These are phyloP conservation scores for Hexactinellida sp. DNA, from an alignment of 37 sponge, comb jelly and placozoan species.

Conservation along the genomic window DNA sequence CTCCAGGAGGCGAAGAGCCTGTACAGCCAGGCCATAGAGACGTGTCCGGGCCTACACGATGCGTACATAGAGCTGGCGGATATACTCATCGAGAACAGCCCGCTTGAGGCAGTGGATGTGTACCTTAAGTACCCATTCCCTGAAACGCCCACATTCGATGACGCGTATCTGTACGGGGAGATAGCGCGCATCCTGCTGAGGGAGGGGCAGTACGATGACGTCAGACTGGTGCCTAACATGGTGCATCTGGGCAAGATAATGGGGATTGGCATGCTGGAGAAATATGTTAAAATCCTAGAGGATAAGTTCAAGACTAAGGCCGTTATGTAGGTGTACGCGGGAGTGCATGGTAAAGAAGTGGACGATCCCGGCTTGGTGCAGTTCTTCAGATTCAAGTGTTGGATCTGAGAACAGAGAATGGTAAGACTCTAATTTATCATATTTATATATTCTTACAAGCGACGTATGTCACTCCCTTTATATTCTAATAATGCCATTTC, in stretches of 20 bases:
- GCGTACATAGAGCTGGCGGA: conserved; percentile 95
- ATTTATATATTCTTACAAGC: too few species aligned
- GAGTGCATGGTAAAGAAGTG: conserved; percentile 57
- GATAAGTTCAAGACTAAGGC: conserved; percentile 66
- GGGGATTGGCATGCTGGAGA: conserved; percentile 77
- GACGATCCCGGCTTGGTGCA: conserved; percentile 71
- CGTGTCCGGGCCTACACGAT: conserved; percentile 72
- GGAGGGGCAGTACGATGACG: conserved; percentile 57
- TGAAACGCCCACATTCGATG: conserved; percentile 75
- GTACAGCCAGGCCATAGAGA: conserved; percentile 58
- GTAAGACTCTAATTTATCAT: too few species aligned
- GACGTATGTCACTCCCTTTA: too few species aligned
- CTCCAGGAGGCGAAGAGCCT: conserved; percentile 38
- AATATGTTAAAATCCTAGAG: conserved; percentile 63
- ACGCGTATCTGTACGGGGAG: conserved; percentile 90
- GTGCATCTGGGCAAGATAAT: conserved; percentile 70
- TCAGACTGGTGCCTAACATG: conserved; percentile 46
- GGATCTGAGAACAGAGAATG: conserved; percentile 58
- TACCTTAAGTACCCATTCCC: conserved; percentile 79
- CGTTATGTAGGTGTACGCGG: conserved; percentile 70
- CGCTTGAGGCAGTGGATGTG: conserved; percentile 69
- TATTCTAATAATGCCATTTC: too few species aligned
- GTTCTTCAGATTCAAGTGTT: conserved; percentile 90
- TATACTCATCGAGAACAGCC: conserved; percentile 41
- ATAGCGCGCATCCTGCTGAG: conserved; percentile 73